phyloP scores from a whole-genome alignment of 2,888 invertebrate species.

The Glyphotaelius pellucidus region DNA sequence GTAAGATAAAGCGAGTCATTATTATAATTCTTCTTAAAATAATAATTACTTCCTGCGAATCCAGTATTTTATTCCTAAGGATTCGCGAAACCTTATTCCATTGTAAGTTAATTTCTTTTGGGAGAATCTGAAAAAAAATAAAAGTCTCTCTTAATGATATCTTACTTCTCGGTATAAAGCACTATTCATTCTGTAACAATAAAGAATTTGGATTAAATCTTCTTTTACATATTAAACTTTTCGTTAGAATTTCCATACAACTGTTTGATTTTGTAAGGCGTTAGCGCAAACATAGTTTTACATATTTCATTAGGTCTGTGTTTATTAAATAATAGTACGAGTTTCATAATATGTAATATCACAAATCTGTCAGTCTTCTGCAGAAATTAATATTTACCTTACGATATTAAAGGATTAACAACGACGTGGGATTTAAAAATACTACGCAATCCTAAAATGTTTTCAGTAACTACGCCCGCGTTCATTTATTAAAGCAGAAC shows the following conservation, averaged over 20 bases:
- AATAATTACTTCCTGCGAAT: constrained; percentile 1
- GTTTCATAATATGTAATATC: too few species aligned
- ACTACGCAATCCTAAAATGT: too few species aligned
- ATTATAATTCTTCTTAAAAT: background rate
- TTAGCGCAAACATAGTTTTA: background rate
- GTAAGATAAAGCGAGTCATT: background rate
- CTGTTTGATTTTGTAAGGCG: background rate
- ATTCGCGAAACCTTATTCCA: background rate
- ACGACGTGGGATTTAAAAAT: too few species aligned
- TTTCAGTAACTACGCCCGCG: too few species aligned
- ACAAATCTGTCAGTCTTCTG: too few species aligned
- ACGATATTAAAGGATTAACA: too few species aligned
- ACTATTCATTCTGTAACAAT: background rate
- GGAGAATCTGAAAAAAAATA: background rate
- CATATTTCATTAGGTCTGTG: background rate
- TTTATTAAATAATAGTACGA: too few species aligned
- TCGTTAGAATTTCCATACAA: background rate
- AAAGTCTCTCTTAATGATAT: background rate
- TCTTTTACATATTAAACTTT: background rate
- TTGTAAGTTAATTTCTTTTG: constrained; percentile 2
- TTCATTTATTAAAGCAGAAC: too few species aligned
- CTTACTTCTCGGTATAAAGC: background rate
- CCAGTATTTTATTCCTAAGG: background rate
- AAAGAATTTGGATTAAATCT: background rate
- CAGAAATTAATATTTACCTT: too few species aligned